Evolutionary conservation across 2,888 invertebrate species (phyloP).

Genomic region (Villa cingulata): DNA sequence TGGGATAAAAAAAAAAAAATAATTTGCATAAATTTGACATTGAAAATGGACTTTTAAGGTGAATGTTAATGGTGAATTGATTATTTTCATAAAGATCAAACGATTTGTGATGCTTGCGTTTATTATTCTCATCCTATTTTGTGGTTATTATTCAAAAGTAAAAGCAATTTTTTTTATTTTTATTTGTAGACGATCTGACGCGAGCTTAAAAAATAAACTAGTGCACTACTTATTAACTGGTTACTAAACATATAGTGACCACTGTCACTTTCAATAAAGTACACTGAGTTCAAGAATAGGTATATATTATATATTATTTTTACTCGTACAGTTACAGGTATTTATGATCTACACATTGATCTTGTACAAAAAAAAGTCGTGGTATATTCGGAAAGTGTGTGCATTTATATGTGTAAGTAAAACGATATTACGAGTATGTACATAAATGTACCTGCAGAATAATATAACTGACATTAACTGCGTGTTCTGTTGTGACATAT

Average conservation of each 20-base stretch:
- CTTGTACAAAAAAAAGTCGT: too few species aligned
- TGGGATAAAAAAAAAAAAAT: too few species aligned
- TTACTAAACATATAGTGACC: background rate
- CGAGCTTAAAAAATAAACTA: too few species aligned
- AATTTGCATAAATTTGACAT: background rate
- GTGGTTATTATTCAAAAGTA: background rate
- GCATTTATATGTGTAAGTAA: too few species aligned
- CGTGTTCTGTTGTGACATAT: background rate
- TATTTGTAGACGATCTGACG: background rate
- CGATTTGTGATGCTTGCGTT: background rate
- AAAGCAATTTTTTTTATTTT: background rate
- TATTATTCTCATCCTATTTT: background rate
- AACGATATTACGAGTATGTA: too few species aligned
- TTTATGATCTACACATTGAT: too few species aligned
- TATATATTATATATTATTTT: too few species aligned
- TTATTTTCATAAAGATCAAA: background rate
- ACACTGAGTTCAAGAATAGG: background rate
- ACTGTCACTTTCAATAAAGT: conserved; percentile 2
- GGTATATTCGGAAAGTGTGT: too few species aligned
- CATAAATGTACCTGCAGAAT: too few species aligned
- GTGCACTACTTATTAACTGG: too few species aligned
- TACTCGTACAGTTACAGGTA: background rate
- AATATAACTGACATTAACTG: too few species aligned
- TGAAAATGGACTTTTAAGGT: background rate
- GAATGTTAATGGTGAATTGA: background rate